Evolutionary conservation across 2,797 vertebrate genomes (phyloP), one percentile per base, ranked within the genome.

Genomic region (Coreius guichenoti): DNA sequence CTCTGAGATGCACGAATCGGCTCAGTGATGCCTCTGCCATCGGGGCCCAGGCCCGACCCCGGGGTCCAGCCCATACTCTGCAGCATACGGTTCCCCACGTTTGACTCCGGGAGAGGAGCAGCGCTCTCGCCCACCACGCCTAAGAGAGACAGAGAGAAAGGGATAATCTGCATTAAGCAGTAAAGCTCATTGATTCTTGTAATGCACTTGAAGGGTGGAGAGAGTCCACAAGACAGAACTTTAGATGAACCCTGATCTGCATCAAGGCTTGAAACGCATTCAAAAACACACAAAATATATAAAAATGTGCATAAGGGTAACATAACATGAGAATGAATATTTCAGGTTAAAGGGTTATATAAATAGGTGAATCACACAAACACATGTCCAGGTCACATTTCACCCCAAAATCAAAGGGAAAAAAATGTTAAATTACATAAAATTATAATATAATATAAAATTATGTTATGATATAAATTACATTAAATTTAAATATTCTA

Each of bases 51-150:
- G 85, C 98, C 98, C 3, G 92, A 93, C 9, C 95, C 98, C 0
- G 98, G 98, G 43, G 86, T 96, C 98, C 98, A 99, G 85, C 98
- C 98, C 98, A 99, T 98, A 83, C 89, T 97, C 93, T 99, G 98
- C 77, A 99, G 91, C 97, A 99, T 99, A 79, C 97, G 96, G 91
- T 92, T 99, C 58, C 98, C 98, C 91, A 97, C 94, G 92, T 98
- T 99, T 23, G 91, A 95, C 85, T 99, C 98, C 1, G 97, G 96
- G 89, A 99, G 96, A 17, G 95, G 93, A 17, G 91, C 91, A 0
- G 95, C 95, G 0, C 91, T 96, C 93, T 99, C 98, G 86, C 96
- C 98, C 17, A 99, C 95, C 76, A 96, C 92, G 86, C 94, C 98
- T 95, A 54, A 81, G n/a, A 69, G 56, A 77, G 19, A 68, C 58